A percentile compares a stretch with the other conserved stretches of the same genome.
Evolutionary conservation across 2,888 invertebrate genomes (phyloP).

Genomic region (Hipparchia semele): DNA sequence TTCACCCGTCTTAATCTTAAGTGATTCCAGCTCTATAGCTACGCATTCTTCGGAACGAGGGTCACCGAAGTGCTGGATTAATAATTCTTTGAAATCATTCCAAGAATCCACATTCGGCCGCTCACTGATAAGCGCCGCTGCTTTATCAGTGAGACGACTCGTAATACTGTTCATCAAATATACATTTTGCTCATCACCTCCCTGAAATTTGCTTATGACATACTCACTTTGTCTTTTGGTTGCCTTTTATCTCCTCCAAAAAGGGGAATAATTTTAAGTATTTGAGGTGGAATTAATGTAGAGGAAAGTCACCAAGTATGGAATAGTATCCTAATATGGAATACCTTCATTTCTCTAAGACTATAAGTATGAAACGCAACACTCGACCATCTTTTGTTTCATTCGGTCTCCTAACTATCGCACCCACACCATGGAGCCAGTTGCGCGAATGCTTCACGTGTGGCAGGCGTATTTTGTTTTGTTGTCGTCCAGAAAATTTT

Average conservation of each 20-base stretch:
- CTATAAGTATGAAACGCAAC: too few species aligned
- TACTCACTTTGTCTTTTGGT: too few species aligned
- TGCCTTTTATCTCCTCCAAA: too few species aligned
- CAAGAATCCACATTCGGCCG: neutral
- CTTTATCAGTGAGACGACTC: neutral
- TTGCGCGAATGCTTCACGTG: constrained; percentile 2
- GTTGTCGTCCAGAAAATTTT: too few species aligned
- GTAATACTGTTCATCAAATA: neutral
- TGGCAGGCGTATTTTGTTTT: too few species aligned
- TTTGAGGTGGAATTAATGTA: neutral
- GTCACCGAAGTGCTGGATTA: neutral
- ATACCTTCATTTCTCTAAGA: constrained; percentile 32
- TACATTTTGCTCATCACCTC: too few species aligned
- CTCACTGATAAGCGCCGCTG: neutral
- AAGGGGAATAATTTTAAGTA: too few species aligned
- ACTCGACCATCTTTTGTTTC: too few species aligned
- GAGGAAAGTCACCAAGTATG: constrained; percentile 33
- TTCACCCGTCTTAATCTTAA: neutral
- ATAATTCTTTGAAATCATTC: neutral
- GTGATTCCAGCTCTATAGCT: neutral
- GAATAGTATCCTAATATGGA: constrained; percentile 36
- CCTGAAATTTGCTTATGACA: too few species aligned
- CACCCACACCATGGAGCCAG: constrained; percentile 24
- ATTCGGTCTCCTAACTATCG: too few species aligned
- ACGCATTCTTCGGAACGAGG: constrained; percentile 6